phyloP scores from a whole-genome alignment of 2,797 vertebrate species.

The Adelosebastes latens region DNA sequence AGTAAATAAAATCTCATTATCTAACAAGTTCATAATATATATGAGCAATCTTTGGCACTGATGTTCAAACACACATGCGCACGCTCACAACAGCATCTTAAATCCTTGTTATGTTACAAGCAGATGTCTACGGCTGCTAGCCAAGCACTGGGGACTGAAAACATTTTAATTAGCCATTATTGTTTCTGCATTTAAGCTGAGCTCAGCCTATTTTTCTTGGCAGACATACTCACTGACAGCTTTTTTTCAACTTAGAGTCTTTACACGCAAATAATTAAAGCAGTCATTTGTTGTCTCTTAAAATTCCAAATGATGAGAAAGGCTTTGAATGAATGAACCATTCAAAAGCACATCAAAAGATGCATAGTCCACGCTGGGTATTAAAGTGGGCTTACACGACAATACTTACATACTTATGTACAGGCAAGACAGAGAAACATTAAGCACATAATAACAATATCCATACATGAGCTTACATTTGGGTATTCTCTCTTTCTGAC shows the following conservation, averaged over 20 bases:
- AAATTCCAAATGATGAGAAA: slow-evolving; percentile 10
- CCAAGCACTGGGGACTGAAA: slow-evolving; percentile 54
- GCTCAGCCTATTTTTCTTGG: slow-evolving; percentile 36
- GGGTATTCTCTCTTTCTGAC: background rate
- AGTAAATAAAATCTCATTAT: slow-evolving; percentile 38
- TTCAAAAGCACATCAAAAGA: slow-evolving; percentile 24
- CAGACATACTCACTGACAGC: slow-evolving; percentile 24
- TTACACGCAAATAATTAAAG: slow-evolving; percentile 45
- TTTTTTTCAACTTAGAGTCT: slow-evolving; percentile 23
- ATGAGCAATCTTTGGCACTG: background rate
- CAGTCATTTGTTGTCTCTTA: slow-evolving; percentile 28
- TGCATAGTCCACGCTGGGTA: background rate
- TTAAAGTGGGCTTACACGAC: background rate
- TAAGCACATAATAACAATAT: background rate
- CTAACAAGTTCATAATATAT: slow-evolving; percentile 23
- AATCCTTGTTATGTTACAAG: slow-evolving; percentile 49
- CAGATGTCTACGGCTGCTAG: slow-evolving; percentile 60
- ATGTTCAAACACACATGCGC: slow-evolving; percentile 27
- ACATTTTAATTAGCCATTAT: slow-evolving; percentile 66
- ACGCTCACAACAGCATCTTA: slow-evolving; percentile 23
- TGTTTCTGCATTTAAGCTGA: slow-evolving; percentile 53
- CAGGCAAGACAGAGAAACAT: background rate
- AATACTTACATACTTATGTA: background rate
- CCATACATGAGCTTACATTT: background rate
- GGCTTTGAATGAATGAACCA: slow-evolving; percentile 10